A percentile compares a stretch with the other conserved stretches of the same genome.
phyloP scores from a whole-genome alignment of 2,113 vertebrate species.

The Rhinolophus sinicus region DNA sequence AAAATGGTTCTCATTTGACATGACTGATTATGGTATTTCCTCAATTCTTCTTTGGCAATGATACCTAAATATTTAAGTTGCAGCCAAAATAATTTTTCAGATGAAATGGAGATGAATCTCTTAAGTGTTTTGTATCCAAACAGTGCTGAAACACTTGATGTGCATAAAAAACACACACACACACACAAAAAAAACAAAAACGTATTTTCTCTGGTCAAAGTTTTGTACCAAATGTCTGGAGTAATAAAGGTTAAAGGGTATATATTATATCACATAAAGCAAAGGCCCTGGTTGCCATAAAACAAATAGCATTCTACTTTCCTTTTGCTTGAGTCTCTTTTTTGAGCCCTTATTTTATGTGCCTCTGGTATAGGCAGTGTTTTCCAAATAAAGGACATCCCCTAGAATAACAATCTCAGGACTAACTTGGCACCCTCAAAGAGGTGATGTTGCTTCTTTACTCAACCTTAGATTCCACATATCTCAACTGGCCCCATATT shows the following conservation, averaged over 20 bases:
- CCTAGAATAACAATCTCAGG: background rate
- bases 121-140: background rate
- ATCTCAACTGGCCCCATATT: background rate
- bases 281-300: background rate
- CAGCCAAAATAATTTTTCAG: background rate
- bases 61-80: background rate
- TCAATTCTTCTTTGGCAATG: background rate
- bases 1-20: background rate
- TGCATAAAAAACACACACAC: background rate
- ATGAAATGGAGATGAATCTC: background rate
- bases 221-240: background rate
- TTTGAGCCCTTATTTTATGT: background rate
- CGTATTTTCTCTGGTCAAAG: background rate
- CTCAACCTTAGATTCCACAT: background rate
- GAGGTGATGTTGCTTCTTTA: background rate
- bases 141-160: background rate
- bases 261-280: background rate
- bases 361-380: accelerated
- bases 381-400: background rate
- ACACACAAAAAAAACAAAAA: no score
- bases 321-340: background rate
- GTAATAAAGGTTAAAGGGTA: background rate
- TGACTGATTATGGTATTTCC: background rate
- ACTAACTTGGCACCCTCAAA: background rate
- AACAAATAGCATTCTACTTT: background rate